These are phyloP conservation scores for Pangasianodon gigas DNA, from an alignment of 2,113 vertebrate genomes.

Conservation along the genomic window DNA sequence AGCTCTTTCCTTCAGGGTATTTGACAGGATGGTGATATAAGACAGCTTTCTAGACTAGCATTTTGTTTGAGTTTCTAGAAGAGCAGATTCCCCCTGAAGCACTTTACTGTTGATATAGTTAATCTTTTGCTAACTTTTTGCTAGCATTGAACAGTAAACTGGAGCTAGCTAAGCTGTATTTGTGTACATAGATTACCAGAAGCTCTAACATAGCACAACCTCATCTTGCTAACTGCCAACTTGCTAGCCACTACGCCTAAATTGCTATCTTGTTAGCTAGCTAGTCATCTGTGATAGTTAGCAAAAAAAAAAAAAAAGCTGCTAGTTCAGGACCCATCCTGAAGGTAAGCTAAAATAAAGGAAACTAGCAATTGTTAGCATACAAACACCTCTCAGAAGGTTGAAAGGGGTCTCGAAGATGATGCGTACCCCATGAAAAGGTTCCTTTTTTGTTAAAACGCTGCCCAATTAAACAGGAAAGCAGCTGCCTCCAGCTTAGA, in stretches of 20 bases:
- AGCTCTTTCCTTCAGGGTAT: not conserved
- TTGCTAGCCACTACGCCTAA: not conserved
- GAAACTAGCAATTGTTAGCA: not conserved
- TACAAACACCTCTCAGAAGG: not conserved
- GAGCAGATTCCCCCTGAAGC: not conserved
- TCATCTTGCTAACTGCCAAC: not conserved
- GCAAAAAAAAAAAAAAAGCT: not conserved
- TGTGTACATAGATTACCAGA: not conserved
- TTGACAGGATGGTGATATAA: not conserved
- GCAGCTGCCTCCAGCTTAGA: slow-evolving; percentile 9
- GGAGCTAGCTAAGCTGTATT: not conserved
- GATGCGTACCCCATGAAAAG: not conserved
- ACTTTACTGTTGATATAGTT: not conserved
- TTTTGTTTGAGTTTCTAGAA: not conserved
- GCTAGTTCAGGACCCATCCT: not conserved
- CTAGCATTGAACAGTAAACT: not conserved
- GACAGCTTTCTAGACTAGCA: not conserved
- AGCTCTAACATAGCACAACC: too few relatives aligned
- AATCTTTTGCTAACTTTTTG: not conserved
- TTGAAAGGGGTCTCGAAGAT: not conserved
- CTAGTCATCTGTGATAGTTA: not conserved
- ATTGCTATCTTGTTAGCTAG: not conserved
- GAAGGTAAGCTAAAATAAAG: too few relatives aligned
- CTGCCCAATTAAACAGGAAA: slow-evolving; percentile 18
- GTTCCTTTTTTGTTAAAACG: slow-evolving; percentile 1